phyloP scores from a whole-genome alignment of 92 coral and sea anemone genomes.

The Virgularia gustaviana region DNA sequence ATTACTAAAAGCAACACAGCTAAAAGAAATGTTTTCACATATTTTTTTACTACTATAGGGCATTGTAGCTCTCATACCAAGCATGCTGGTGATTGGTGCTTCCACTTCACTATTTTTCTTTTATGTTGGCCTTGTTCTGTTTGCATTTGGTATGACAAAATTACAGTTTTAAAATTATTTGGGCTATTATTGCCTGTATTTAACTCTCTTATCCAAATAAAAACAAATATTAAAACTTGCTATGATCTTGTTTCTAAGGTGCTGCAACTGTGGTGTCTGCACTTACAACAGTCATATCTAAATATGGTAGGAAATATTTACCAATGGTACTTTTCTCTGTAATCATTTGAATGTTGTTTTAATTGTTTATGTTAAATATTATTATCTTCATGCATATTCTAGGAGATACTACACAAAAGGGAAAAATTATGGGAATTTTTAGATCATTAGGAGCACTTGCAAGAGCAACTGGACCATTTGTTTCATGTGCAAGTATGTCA shows the following conservation, averaged over 20 bases:
- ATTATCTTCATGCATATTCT: neutral
- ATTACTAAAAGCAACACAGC: neutral
- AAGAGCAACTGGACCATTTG: constrained; percentile 82
- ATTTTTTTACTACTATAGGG: constrained; percentile 52
- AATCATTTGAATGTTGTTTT: neutral
- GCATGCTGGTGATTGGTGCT: constrained; percentile 80
- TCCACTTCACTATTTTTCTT: constrained; percentile 68
- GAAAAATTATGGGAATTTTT: constrained; percentile 93
- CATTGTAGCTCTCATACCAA: constrained; percentile 86
- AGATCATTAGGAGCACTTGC: constrained; percentile 96
- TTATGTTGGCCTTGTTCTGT: constrained; percentile 72
- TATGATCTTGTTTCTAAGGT: constrained; percentile 49
- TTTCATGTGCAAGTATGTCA: constrained; percentile 73
- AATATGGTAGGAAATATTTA: constrained; percentile 61
- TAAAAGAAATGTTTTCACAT: neutral
- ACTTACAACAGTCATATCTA: constrained; percentile 73
- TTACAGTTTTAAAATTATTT: too few relatives aligned
- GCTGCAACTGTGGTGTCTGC: constrained; percentile 92
- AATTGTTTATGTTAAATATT: neutral
- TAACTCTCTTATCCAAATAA: too few relatives aligned
- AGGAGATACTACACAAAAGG: constrained; percentile 87
- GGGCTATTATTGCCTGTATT: too few relatives aligned
- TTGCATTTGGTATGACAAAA: constrained; percentile 85
- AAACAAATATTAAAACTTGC: too few relatives aligned
- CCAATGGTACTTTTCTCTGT: neutral